A percentile compares a stretch with the other conserved stretches of the same genome.
Evolutionary conservation across 2,888 invertebrate species (phyloP).

Genomic region (Phania funesta): DNA sequence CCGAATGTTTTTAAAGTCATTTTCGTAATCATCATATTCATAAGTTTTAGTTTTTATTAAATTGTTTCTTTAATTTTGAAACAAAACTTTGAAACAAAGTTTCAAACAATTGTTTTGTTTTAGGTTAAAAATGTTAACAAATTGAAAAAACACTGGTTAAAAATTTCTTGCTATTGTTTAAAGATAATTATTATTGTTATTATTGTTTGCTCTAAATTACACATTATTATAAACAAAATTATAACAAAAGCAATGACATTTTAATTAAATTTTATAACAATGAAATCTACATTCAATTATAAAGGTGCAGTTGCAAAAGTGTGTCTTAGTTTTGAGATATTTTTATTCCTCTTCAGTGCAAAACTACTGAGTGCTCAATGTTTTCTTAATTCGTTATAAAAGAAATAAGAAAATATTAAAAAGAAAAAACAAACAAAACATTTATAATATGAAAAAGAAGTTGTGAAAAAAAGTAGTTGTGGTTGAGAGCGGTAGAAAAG

Average conservation of each 20-base stretch:
- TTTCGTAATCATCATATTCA: slow-evolving; percentile 48
- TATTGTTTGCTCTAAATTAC: neutral
- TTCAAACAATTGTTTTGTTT: slow-evolving; percentile 9
- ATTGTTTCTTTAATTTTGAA: neutral
- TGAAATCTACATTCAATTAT: neutral
- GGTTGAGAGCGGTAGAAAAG: slow-evolving; percentile 5
- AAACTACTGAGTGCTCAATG: slow-evolving; percentile 49
- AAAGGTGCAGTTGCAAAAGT: slow-evolving; percentile 60
- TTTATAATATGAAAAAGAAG: neutral
- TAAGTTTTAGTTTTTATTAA: neutral
- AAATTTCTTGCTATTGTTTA: slow-evolving; percentile 16
- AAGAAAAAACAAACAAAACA: neutral
- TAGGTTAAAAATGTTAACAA: slow-evolving; percentile 3
- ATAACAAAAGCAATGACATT: slow-evolving; percentile 42
- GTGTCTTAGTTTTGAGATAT: neutral
- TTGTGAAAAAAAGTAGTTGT: neutral
- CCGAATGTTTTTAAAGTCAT: slow-evolving; percentile 32
- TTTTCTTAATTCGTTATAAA: slow-evolving; percentile 8
- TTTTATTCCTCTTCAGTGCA: slow-evolving; percentile 46
- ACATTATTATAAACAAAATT: slow-evolving; percentile 2
- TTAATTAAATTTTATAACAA: slow-evolving; percentile 51
- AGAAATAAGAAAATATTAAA: slow-evolving; percentile 12
- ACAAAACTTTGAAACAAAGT: neutral
- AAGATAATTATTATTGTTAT: slow-evolving; percentile 12
- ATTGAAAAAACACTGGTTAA: neutral